Evolutionary conservation across 2,888 invertebrate species (phyloP), one percentile per base, ranked within the genome.

Genomic region (Tipula unca): DNA sequence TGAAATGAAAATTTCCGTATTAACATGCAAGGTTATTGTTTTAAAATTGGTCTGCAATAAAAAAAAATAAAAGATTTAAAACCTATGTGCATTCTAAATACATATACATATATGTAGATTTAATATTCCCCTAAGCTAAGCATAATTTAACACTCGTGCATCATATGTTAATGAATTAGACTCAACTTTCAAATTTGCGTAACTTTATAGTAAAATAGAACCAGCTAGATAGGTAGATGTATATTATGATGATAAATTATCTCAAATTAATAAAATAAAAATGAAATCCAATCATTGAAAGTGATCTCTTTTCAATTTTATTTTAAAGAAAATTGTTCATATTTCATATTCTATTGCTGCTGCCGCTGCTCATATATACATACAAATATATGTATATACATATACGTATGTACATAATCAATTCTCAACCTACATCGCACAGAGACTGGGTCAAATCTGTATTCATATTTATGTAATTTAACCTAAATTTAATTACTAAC

Each of bases 101-200:
- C 39, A 13, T 13, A n/a, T n/a, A n/a, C n/a, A n/a, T n/a, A n/a
- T n/a, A n/a, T n/a, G n/a, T n/a, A n/a, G n/a, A 14, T 48, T 25
- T 69, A 17, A 69, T 4, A 25, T 69, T 48, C 69, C 69, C 69
- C 25, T 14, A 0, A 69, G 69, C 25, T 69, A 69, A 69, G 8
- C 69, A 69, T 69, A 69, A 69, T 69, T 69, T 69, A 69, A 69
- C 25, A 69, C 69, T 69, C 20, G 69, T 69, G 69, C 69, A 69
- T 69, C 25, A 69, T 69, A 69, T 69, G 69, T 69, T 69, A 69
- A 69, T 69, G 25, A 25, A 69, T 69, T 25, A 69, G 25, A 25
- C 69, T 69, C 69, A 69, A 20, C 69, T 69, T 69, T 69, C 69
- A 69, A 69, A 69, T 69, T 69, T 69, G 69, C 69, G 69, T 69